These are phyloP conservation scores for Melanostoma mellinum DNA, from an alignment of 2,888 invertebrate species.

Conservation along the genomic window DNA sequence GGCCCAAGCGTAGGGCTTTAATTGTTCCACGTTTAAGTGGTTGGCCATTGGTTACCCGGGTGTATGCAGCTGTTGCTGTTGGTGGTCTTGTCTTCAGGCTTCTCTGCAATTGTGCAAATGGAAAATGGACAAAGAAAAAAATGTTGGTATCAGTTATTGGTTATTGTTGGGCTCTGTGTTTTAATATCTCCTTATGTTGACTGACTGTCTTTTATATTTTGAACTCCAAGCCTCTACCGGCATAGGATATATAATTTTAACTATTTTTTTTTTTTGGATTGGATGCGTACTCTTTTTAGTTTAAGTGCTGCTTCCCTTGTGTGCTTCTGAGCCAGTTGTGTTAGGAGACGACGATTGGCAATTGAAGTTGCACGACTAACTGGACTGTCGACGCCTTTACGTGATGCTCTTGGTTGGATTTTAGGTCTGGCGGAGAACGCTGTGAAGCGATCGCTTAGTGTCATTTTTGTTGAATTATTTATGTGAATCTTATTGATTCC, in stretches of 20 bases:
- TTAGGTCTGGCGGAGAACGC: constrained; percentile 77
- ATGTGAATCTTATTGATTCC: constrained; percentile 77
- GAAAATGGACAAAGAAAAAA: constrained; percentile 70
- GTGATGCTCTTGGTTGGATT: constrained; percentile 74
- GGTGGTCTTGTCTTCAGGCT: constrained; percentile 78
- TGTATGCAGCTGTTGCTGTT: constrained; percentile 67
- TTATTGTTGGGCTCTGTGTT: constrained; percentile 48
- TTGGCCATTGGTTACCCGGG: constrained; percentile 74
- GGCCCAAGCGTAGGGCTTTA: constrained; percentile 79
- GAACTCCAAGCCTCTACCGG: constrained; percentile 33
- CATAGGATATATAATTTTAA: constrained; percentile 13
- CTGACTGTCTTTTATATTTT: constrained; percentile 20
- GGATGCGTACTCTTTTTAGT: constrained; percentile 81
- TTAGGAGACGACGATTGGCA: constrained; percentile 79
- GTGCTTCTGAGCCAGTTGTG: constrained; percentile 80
- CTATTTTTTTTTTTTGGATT: constrained; percentile 27
- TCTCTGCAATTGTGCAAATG: constrained; percentile 79
- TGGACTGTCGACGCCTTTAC: constrained; percentile 59
- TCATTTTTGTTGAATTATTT: constrained; percentile 82
- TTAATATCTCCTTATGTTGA: constrained; percentile 35
- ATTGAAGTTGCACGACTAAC: constrained; percentile 75
- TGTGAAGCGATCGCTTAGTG: constrained; percentile 82
- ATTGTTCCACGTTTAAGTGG: constrained; percentile 77
- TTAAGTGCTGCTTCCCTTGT: constrained; percentile 81
- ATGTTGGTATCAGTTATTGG: constrained; percentile 54